phyloP scores from a whole-genome alignment of 2,888 invertebrate species.

The Fissipunctia ypsillon region DNA sequence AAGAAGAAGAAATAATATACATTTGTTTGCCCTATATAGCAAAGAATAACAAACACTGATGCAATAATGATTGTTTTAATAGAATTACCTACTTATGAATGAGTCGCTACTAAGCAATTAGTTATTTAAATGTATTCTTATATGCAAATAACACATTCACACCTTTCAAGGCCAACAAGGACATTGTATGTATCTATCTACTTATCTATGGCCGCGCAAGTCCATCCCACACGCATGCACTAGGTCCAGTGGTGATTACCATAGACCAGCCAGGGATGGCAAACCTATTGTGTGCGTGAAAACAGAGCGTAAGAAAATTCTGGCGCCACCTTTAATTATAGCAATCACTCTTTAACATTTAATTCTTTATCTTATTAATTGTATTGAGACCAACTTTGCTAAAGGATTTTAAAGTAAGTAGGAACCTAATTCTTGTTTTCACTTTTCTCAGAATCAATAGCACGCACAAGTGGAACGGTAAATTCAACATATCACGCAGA shows the following conservation, averaged over 20 bases:
- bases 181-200: conserved; percentile 23
- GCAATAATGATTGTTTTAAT: neutral
- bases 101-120: conserved; percentile 32
- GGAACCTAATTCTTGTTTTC: too few relatives aligned
- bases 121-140: conserved; percentile 42
- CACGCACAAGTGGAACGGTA: too few relatives aligned
- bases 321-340: neutral
- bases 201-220: conserved; percentile 12
- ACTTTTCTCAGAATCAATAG: too few relatives aligned
- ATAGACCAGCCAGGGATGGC: conserved; percentile 10
- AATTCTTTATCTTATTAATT: too few relatives aligned
- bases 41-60: too few relatives aligned
- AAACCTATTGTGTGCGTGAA: neutral
- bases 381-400: too few relatives aligned
- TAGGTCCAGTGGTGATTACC: conserved; percentile 18
- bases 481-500: neutral
- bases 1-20: too few relatives aligned
- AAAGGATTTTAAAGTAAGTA: too few relatives aligned
- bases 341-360: too few relatives aligned
- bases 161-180: conserved; percentile 41
- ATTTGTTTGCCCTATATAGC: too few relatives aligned
- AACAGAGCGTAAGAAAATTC: neutral
- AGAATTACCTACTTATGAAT: conserved; percentile 25
- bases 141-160: conserved; percentile 43
- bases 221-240: conserved; percentile 28